These are phyloP conservation scores for Brachyhypopomus gauderio DNA, from an alignment of 2,113 vertebrate genomes.

Conservation along the genomic window DNA sequence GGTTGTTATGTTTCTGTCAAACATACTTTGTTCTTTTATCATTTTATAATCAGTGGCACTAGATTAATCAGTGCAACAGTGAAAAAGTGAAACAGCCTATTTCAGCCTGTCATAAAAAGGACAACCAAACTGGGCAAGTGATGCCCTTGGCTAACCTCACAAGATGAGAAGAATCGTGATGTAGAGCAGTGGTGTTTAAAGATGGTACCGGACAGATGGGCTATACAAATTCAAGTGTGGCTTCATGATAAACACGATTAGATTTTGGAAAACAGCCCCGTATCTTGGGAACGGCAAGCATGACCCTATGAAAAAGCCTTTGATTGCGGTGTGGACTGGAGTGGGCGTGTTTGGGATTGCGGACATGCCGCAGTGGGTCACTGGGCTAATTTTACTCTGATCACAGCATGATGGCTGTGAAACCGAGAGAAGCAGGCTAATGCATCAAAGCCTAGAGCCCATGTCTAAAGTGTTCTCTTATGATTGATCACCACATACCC, in stretches of 20 bases:
- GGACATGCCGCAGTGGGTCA: constrained; percentile 44
- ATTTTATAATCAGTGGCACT: no score
- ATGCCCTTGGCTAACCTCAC: background rate
- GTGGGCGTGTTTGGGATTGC: constrained; percentile 7
- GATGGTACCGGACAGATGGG: background rate
- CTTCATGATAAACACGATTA: background rate
- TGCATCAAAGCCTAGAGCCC: constrained; percentile 67
- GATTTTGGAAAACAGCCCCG: background rate
- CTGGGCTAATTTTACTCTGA: constrained; percentile 65
- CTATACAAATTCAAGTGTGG: background rate
- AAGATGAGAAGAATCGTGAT: background rate
- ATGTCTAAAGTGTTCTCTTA: constrained; percentile 56
- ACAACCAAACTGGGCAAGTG: background rate
- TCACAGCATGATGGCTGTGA: constrained; percentile 46
- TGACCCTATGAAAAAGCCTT: constrained; percentile 22
- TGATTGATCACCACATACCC: constrained; percentile 67
- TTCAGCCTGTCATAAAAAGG: background rate
- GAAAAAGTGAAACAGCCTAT: no score
- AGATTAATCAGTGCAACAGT: no score
- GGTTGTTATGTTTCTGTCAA: no score
- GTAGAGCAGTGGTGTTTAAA: background rate
- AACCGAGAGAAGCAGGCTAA: constrained; percentile 56
- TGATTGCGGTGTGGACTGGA: constrained; percentile 21
- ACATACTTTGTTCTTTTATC: no score
- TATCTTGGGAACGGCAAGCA: background rate